Evolutionary conservation across 2,888 invertebrate species (phyloP), one percentile per base, ranked within the genome.

Genomic region (Apantesis nais): DNA sequence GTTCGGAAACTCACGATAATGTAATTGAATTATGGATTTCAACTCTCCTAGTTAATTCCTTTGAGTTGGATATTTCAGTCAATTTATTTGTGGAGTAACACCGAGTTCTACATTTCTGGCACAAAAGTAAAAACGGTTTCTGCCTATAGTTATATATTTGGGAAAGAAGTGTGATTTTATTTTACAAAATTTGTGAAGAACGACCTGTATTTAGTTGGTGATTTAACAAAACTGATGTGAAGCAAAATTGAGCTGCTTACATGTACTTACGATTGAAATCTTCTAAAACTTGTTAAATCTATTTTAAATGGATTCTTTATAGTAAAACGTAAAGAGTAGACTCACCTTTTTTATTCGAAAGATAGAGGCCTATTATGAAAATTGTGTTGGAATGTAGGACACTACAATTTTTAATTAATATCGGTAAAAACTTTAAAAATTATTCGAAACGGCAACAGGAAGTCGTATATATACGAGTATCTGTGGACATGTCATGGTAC

Each of bases 1-100:
- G 88, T 86, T 88, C 85, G 90, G 93, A 93, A 93, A 90, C 89
- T 87, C 81, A 76, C 85, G 92, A 93, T 93, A 92, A 90, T 88
- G 86, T 86, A 83, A 83, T 83, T 90, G 89, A 90, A 89, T 90
- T 89, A 90, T 89, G 88, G 84, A 89, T 87, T 87, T 83, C 78
- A 81, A 82, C 83, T 80, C 79, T 80, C 77, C 73, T 82, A 84
- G 80, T 85, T 84, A 86, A 87, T 87, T 85, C 83, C 78, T 78
- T 73, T n/a, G 62, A 72, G 76, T 71, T 74, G 71, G 67, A 79
- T 74, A 78, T 72, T 66, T 63, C 31, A 68, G 19, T 62, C 37
- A 41, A 55, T 14, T 34, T 31, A 55, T 48, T 61, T 68, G 39
- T 39, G 22, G 22, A 58, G 34, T 65, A n/a, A 52, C 34, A 7